Base-by-base conservation (phyloP, 2,888 invertebrate species). In the Schizaphis graminum region DNA sequence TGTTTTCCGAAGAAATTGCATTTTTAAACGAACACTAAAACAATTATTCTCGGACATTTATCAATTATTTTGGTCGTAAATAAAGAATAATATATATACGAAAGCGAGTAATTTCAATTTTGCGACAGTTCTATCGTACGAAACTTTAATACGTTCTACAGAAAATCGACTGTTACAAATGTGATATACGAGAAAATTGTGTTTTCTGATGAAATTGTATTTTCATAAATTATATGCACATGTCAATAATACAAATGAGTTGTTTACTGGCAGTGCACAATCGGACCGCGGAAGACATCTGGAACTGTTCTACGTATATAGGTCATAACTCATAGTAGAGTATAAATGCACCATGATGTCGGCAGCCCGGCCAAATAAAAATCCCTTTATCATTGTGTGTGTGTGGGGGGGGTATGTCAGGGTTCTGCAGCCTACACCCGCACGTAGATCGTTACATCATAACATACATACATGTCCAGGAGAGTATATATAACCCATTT, bases 291-390 rank as follows among this genome's bases (percentile, higher is more conserved):
- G 47, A 88, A 87, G 26, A 35, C 41, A n/a, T 88, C 67, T 61
- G 87, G 89, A 89, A 47, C 61, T n/a, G 88, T 8, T 67, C 24
- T 49, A 28, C 47, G n/a, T 61, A 41, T 41, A 89, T 91, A 84
- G 86, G 88, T 92, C 57, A 47, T 26, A 41, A 86, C 47, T 86
- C 35, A 86, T 86, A 86, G n/a, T 86, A 47, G 44, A 5, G 26
- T 56, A 57, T 41, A 26, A 56, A 41, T 41, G 56, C 89, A 41
- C 89, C 3, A 35, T 35, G 49, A 53, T 44, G 41, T 56, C 41
- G 57, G 13, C 5, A 41, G 26, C 57, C n/a, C 61, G 24, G 44
- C 61, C 26, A 89, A 88, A 35, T 35, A 21, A 86, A 61, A 57
- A 24, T 89, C 89, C 28, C 44, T 89, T 21, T 8, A 21, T 53